Conservation (phyloP, 2,888 invertebrate species). For the Argyresthia albistria region DNA sequence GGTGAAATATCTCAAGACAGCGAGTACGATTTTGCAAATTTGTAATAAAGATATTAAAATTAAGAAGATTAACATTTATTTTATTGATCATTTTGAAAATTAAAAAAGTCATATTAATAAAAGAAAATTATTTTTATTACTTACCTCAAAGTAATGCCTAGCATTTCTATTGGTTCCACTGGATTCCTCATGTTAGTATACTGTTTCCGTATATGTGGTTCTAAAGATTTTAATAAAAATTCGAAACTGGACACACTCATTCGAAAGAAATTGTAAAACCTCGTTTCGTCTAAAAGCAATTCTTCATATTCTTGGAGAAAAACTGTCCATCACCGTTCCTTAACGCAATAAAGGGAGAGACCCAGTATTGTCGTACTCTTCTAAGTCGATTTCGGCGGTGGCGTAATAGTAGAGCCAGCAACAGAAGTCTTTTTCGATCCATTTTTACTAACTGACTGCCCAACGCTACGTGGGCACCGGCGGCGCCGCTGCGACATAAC, state of each 20-base stretch:
- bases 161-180: slow-evolving; percentile 20
- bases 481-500: slow-evolving; percentile 3
- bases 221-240: slow-evolving; percentile 18
- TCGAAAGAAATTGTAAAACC: slow-evolving; percentile 15
- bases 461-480: slow-evolving; percentile 1
- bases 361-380: slow-evolving; percentile 11
- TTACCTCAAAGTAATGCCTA: slow-evolving; percentile 21
- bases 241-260: slow-evolving; percentile 17
- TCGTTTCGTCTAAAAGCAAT: slow-evolving; percentile 17
- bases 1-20: slow-evolving; percentile 13
- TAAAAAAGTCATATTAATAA: slow-evolving; percentile 1
- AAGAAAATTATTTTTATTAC: slow-evolving; percentile 11
- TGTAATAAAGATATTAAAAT: slow-evolving; percentile 3
- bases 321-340: slow-evolving; percentile 15
- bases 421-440: slow-evolving; percentile 13
- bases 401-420: slow-evolving; percentile 12
- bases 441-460: slow-evolving; percentile 9
- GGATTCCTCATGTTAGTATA: slow-evolving; percentile 22
- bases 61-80: slow-evolving; percentile 4
- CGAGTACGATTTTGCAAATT: slow-evolving; percentile 8
- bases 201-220: slow-evolving; percentile 20
- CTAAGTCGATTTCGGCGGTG: slow-evolving; percentile 12
- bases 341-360: slow-evolving; percentile 11
- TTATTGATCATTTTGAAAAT: slow-evolving; percentile 8
- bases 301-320: slow-evolving; percentile 15